These are phyloP conservation scores for Drosophila emarginata DNA, from an alignment of 2,888 invertebrate genomes.

Conservation along the genomic window DNA sequence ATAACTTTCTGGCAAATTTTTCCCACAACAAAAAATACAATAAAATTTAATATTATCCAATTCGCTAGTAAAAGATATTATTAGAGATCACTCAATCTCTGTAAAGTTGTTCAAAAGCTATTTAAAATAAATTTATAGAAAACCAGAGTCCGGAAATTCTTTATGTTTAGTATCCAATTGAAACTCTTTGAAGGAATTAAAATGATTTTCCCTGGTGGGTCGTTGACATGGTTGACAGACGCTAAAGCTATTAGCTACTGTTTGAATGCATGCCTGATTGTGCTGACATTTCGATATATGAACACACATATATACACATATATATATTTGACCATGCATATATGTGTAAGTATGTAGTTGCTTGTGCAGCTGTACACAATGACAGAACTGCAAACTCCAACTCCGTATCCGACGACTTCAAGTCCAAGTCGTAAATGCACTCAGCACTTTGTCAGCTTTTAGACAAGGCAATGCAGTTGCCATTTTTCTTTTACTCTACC, in stretches of 20 bases:
- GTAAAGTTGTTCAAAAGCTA: neutral
- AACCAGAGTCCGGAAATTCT: neutral
- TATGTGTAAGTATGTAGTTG: neutral
- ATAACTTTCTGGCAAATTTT: too few species aligned
- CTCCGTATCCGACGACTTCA: slow-evolving; percentile 17
- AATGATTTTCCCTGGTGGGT: neutral
- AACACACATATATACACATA: too few species aligned
- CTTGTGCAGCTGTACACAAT: neutral
- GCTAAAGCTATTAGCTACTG: slow-evolving; percentile 1
- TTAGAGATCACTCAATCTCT: neutral
- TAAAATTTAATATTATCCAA: too few species aligned
- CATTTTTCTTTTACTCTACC: slow-evolving; percentile 49
- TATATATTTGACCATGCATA: neutral
- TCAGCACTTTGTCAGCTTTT: slow-evolving; percentile 76
- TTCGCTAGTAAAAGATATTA: too few species aligned
- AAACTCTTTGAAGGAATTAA: neutral
- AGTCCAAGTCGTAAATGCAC: slow-evolving; percentile 70
- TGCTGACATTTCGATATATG: neutral
- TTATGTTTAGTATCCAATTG: neutral
- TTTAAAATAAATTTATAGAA: neutral
- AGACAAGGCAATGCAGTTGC: slow-evolving; percentile 70
- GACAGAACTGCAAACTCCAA: neutral
- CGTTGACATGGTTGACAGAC: neutral
- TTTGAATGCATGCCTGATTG: slow-evolving; percentile 2
- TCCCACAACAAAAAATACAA: too few species aligned